Base-by-base conservation (phyloP, 2,888 invertebrate genomes). In the Torymus tubicola region DNA sequence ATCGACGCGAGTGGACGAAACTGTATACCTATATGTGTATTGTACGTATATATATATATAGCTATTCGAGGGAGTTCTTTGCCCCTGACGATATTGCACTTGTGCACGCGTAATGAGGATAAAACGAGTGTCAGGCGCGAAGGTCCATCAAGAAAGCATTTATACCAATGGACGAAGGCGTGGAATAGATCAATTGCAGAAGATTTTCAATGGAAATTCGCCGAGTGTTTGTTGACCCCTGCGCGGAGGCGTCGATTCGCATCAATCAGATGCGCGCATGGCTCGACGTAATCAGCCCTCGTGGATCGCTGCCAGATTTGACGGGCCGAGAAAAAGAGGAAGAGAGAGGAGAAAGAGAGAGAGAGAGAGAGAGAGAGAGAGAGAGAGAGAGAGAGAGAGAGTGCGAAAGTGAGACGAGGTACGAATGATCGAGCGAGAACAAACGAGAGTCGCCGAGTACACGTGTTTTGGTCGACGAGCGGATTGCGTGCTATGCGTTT, bases 201-300 rank as follows among this genome's bases (percentile, higher is more conserved):
- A 42, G 50, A 77, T 72, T 84, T 80, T 82, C 78, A 80, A 75
- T 80, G 80, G 63, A 42, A 73, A 81, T 58, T 55, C 70, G 72
- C 63, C 68, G 31, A 71, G 80, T 57, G 50, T 65, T n/a, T 11
- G 42, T 69, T 70, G 70, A 80, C 63, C 74, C 70, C 1, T 12
- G 52, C 18, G 52, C 14, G 31, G 71, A 52, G 68, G 69, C 74
- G 69, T 58, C 68, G 42, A 73, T 53, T 64, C 57, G 31, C 50
- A 67, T 64, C 64, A 50, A 76, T 71, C 65, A 65, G 52, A 67
- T 79, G n/a, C 65, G 24, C 70, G 55, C 50, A 72, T 72, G 8
- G 55, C 52, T 3, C 2, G 24, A 16, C 57, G 24, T 79, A 68
- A 73, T 79, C 57, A 69, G 24, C n/a, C 18, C 57, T n/a, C 31